Conservation (phyloP, 2,113 vertebrate genomes). For the Actinemys pallida region DNA sequence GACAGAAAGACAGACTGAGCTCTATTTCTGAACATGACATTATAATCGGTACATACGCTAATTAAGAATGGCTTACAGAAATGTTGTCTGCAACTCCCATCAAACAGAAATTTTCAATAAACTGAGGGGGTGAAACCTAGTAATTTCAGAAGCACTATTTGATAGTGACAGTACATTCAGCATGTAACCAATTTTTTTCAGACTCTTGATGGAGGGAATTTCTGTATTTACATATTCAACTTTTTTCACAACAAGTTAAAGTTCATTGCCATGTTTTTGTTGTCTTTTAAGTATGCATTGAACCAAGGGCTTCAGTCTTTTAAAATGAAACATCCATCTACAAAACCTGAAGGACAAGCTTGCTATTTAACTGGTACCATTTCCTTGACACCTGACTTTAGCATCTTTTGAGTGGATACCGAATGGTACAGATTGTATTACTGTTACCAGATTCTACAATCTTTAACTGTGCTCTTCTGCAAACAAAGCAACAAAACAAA, state of each 20-base stretch:
- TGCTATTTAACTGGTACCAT: slow-evolving; percentile 21
- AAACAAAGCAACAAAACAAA: not conserved
- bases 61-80: slow-evolving; percentile 73
- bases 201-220: not conserved
- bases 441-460: not conserved
- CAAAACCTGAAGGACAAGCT: slow-evolving; percentile 2
- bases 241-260: not conserved
- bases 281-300: not conserved
- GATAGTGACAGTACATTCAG: slow-evolving; percentile 2
- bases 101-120: slow-evolving; percentile 51
- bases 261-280: slow-evolving; percentile 26
- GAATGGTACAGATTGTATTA: not conserved
- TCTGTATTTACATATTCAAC: not conserved
- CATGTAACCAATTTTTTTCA: slow-evolving; percentile 3
- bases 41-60: slow-evolving; percentile 71
- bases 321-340: not conserved
- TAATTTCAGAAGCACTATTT: slow-evolving; percentile 10
- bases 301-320: not conserved
- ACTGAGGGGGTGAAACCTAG: not conserved
- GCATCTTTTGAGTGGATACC: slow-evolving; percentile 19
- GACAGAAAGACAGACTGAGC: slow-evolving; percentile 77
- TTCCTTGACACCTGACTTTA: slow-evolving; percentile 40
- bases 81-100: slow-evolving; percentile 60
- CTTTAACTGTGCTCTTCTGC: not conserved
- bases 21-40: slow-evolving; percentile 74